Evolutionary conservation across 2,888 invertebrate species (phyloP).

Genomic region (Seira sanloemensis): DNA sequence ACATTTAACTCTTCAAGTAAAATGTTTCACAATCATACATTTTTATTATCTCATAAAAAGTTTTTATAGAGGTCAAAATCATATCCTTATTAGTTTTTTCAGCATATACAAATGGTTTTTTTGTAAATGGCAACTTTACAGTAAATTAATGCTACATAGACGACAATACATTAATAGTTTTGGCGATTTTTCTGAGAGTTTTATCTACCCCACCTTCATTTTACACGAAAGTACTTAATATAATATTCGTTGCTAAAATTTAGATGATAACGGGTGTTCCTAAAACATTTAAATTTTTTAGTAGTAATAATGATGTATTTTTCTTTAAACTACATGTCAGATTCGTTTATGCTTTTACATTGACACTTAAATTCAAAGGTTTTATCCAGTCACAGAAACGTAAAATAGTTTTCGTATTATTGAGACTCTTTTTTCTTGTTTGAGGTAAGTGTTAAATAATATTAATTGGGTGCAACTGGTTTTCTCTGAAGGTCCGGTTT

Average conservation of each 20-base stretch:
- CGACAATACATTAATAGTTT: conserved; percentile 42
- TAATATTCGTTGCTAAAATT: conserved; percentile 42
- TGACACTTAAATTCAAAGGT: conserved; percentile 35
- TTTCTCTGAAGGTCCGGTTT: conserved; percentile 25
- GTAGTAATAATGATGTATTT: conserved; percentile 22
- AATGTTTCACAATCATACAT: conserved; percentile 35
- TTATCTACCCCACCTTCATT: conserved; percentile 30
- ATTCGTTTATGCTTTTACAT: conserved; percentile 37
- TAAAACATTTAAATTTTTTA: conserved; percentile 1
- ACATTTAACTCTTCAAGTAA: conserved; percentile 1
- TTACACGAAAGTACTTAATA: conserved; percentile 31
- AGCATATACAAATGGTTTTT: conserved; percentile 51
- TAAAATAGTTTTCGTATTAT: conserved; percentile 27
- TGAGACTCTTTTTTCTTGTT: conserved; percentile 45
- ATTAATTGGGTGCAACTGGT: conserved; percentile 22
- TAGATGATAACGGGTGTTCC: background rate
- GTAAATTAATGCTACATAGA: conserved; percentile 26
- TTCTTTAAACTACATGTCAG: conserved; percentile 45
- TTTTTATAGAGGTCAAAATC: conserved; percentile 13
- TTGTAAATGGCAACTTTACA: conserved; percentile 58
- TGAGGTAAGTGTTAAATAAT: conserved; percentile 44
- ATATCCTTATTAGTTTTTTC: conserved; percentile 43
- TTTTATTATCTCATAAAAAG: conserved; percentile 18
- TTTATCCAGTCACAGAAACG: conserved; percentile 50
- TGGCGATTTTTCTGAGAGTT: conserved; percentile 48